Evolutionary conservation across 2,888 invertebrate genomes (phyloP).

Genomic region (Liodrosophila aerea): DNA sequence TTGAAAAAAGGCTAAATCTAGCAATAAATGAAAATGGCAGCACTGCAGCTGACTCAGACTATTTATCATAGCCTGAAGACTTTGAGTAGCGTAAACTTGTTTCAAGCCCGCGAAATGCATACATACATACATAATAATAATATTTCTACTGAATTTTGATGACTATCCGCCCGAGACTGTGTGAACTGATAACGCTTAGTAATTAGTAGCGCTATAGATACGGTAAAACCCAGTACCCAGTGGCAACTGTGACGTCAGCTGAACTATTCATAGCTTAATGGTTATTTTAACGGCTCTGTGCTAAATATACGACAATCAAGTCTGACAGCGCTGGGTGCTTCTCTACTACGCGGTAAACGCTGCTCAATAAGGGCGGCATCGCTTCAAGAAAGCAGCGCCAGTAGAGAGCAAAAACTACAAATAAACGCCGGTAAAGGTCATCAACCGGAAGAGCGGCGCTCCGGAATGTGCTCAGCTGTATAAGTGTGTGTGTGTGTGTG

Average conservation of each 20-base stretch:
- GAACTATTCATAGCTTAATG: conserved; percentile 16
- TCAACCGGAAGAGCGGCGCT: conserved; percentile 78
- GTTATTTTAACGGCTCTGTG: conserved; percentile 46
- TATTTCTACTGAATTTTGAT: background rate
- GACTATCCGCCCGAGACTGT: background rate
- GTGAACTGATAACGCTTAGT: no score
- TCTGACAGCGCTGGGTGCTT: conserved; percentile 7
- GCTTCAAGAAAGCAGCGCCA: conserved; percentile 30
- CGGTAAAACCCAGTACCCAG: background rate
- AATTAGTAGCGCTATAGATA: no score
- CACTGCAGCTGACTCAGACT: conserved; percentile 38
- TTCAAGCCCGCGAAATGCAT: no score
- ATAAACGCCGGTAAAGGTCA: conserved; percentile 80
- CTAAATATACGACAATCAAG: conserved; percentile 31
- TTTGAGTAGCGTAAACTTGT: conserved; percentile 6
- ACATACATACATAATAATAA: conserved; percentile 2
- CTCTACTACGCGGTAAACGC: no score
- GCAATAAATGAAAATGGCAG: no score
- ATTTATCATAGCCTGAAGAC: conserved; percentile 14
- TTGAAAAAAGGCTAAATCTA: no score
- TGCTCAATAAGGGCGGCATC: conserved; percentile 22
- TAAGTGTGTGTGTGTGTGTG: conserved; percentile 6
- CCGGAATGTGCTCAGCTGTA: conserved; percentile 43
- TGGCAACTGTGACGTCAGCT: conserved; percentile 19
- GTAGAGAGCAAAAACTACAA: conserved; percentile 49